Conservation (phyloP, 2,113 vertebrate genomes). For the Chroicocephalus ridibundus region DNA sequence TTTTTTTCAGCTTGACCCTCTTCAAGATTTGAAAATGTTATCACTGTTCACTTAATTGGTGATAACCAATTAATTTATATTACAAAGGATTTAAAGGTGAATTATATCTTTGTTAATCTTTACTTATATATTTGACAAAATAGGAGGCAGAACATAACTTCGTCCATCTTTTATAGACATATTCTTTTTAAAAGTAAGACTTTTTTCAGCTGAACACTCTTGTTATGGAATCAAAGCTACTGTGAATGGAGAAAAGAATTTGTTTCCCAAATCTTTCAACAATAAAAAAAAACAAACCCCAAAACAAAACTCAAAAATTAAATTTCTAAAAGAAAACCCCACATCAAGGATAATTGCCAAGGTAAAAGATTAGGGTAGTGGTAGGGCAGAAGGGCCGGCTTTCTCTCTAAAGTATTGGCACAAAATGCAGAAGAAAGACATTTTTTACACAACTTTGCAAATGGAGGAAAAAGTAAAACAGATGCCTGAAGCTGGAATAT, state of each 20-base stretch:
- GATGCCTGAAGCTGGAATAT: background rate
- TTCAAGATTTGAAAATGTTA: background rate
- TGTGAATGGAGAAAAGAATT: background rate
- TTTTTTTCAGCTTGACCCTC: background rate
- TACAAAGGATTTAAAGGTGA: background rate
- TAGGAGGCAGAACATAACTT: background rate
- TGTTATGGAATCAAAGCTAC: background rate
- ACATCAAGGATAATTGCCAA: background rate
- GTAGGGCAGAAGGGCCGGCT: fast-evolving
- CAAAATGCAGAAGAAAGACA: background rate
- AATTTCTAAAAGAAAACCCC: background rate
- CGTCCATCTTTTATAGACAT: background rate
- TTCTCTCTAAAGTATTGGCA: background rate
- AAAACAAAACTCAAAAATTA: background rate
- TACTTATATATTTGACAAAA: background rate
- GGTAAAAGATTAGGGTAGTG: background rate
- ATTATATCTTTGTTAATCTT: background rate
- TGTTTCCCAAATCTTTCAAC: background rate
- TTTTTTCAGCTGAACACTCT: background rate
- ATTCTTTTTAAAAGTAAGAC: background rate
- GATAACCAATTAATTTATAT: too few species aligned
- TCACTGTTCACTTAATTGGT: background rate
- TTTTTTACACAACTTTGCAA: background rate
- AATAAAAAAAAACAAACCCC: background rate
- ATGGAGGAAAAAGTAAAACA: background rate